Percentiles rank a stretch among this genome's conserved stretches.
phyloP scores from a whole-genome alignment of 2,888 invertebrate genomes.

The Podotricha telesiphe region DNA sequence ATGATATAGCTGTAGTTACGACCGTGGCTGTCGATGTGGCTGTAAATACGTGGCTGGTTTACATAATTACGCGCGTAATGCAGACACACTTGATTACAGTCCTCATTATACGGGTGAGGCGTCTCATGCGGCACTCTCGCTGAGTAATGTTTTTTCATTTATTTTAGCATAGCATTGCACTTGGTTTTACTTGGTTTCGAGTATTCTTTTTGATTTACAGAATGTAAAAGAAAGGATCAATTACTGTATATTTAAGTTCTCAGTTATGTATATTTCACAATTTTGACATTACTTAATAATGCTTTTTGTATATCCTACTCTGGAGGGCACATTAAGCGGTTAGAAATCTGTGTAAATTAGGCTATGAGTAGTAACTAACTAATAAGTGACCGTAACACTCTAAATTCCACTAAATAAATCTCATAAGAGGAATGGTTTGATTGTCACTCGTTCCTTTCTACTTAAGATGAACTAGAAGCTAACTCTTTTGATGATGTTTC shows the following conservation, averaged over 20 bases:
- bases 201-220: neutral
- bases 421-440: too few relatives aligned
- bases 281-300: too few relatives aligned
- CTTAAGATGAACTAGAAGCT: too few relatives aligned
- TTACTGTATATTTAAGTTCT: neutral
- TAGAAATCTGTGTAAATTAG: neutral
- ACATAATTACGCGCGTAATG: conserved; percentile 35
- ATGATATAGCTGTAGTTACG: neutral
- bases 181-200: neutral
- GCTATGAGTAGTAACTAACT: too few relatives aligned
- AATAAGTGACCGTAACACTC: too few relatives aligned
- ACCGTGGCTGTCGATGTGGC: neutral
- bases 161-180: neutral
- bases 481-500: too few relatives aligned
- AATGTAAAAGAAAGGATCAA: neutral
- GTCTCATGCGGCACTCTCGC: conserved; percentile 20
- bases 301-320: neutral
- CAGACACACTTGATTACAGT: conserved; percentile 51
- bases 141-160: conserved; percentile 12
- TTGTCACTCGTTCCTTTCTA: too few relatives aligned
- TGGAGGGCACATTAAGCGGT: neutral
- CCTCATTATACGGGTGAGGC: conserved; percentile 59
- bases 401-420: too few relatives aligned
- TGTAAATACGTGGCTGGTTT: conserved; percentile 22
- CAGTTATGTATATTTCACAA: neutral